Percentiles rank a stretch among this genome's conserved stretches.
Conservation (phyloP, 2,113 vertebrate species). For the Proterorhinus semilunaris region DNA sequence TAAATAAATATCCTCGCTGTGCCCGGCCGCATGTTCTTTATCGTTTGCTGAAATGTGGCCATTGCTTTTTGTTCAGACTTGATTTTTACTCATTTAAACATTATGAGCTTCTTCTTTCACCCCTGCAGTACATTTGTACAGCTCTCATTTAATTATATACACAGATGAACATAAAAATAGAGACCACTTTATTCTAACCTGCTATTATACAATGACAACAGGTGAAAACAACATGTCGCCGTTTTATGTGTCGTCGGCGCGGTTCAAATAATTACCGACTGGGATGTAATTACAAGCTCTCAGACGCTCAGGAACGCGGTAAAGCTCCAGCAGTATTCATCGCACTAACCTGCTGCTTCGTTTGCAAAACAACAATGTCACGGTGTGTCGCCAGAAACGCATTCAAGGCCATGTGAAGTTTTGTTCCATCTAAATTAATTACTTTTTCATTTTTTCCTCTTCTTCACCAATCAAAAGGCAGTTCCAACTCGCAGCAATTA, state of each 20-base stretch:
- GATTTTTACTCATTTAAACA: no score
- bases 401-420: neutral
- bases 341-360: slow-evolving; percentile 35
- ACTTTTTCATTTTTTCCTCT: no score
- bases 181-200: neutral
- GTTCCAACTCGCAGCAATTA: no score
- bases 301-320: slow-evolving; percentile 24
- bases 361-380: slow-evolving; percentile 13
- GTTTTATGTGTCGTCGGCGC: neutral
- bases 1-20: no score
- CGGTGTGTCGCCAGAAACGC: neutral
- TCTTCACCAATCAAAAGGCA: no score
- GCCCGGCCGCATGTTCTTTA: no score
- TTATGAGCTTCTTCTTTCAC: no score
- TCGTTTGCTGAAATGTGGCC: no score
- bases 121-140: neutral
- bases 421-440: neutral
- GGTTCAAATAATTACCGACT: slow-evolving; percentile 32
- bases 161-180: neutral
- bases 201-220: neutral
- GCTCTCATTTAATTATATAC: neutral
- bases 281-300: slow-evolving; percentile 30
- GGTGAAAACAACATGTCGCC: neutral
- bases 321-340: slow-evolving; percentile 39
- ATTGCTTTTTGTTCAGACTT: no score